Evolutionary conservation across 2,113 vertebrate species (phyloP).

Genomic region (Hypanus sabinus): DNA sequence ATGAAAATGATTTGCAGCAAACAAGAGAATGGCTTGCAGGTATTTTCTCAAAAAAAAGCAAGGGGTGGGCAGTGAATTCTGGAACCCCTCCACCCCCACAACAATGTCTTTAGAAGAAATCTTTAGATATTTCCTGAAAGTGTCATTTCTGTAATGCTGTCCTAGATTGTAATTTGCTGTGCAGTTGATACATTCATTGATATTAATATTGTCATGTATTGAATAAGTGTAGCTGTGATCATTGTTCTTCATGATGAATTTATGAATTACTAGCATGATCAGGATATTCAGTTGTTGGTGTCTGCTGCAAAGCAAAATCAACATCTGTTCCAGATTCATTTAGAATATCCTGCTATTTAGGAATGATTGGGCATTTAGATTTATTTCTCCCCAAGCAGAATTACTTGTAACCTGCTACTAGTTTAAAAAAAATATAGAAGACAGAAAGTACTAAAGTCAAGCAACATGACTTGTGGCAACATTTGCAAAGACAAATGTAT

Average conservation of each 20-base stretch:
- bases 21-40: background rate
- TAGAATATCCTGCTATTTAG: conserved; percentile 9
- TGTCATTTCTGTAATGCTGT: background rate
- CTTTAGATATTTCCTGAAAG: background rate
- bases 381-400: background rate
- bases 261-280: background rate
- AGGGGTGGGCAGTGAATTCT: background rate
- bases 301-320: background rate
- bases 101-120: background rate
- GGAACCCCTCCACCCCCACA: background rate
- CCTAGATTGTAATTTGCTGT: background rate
- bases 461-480: background rate
- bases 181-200: background rate
- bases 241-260: background rate
- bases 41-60: background rate
- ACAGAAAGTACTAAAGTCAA: background rate
- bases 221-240: background rate
- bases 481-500: background rate
- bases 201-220: background rate
- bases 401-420: background rate
- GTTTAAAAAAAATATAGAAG: background rate
- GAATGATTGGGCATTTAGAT: conserved; percentile 1
- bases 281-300: background rate
- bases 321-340: background rate
- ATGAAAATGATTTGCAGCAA: too few species aligned